Evolutionary conservation across 2,113 vertebrate genomes (phyloP).

Genomic region (Crotalus tigris): DNA sequence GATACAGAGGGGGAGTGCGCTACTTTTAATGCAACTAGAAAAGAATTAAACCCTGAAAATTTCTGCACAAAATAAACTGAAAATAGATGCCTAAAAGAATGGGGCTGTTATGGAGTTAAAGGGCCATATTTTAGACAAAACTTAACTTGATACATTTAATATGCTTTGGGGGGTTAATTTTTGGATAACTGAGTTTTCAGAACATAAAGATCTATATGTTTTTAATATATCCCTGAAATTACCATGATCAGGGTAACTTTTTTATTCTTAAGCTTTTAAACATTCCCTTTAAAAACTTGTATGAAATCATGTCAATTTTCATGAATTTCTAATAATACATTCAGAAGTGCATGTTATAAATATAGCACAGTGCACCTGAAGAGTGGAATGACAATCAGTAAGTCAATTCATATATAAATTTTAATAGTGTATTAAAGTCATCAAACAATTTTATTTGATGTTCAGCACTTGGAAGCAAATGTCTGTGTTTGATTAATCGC

Average conservation of each 20-base stretch:
- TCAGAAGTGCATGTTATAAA: neutral
- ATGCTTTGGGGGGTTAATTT: neutral
- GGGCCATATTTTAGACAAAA: neutral
- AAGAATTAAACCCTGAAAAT: neutral
- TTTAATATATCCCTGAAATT: neutral
- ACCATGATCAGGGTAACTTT: neutral
- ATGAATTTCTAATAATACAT: slow-evolving; percentile 17
- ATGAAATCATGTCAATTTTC: slow-evolving; percentile 29
- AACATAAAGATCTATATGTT: neutral
- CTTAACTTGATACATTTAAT: neutral
- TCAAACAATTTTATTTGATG: slow-evolving; percentile 49
- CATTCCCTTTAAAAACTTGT: neutral
- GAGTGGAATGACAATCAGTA: slow-evolving; percentile 14
- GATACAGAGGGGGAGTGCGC: too few relatives aligned
- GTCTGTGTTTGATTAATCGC: slow-evolving; percentile 41
- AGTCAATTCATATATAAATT: slow-evolving; percentile 51
- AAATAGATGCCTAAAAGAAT: neutral
- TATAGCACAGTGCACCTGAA: slow-evolving; percentile 13
- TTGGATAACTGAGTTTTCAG: neutral
- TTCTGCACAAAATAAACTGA: neutral
- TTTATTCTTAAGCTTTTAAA: neutral
- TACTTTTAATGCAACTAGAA: neutral
- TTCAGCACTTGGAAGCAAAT: slow-evolving; percentile 38
- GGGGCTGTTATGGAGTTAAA: neutral
- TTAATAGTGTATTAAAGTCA: slow-evolving; percentile 38